phyloP scores from a whole-genome alignment of 1,140 invertebrate species.

The Zophobas atratus region DNA sequence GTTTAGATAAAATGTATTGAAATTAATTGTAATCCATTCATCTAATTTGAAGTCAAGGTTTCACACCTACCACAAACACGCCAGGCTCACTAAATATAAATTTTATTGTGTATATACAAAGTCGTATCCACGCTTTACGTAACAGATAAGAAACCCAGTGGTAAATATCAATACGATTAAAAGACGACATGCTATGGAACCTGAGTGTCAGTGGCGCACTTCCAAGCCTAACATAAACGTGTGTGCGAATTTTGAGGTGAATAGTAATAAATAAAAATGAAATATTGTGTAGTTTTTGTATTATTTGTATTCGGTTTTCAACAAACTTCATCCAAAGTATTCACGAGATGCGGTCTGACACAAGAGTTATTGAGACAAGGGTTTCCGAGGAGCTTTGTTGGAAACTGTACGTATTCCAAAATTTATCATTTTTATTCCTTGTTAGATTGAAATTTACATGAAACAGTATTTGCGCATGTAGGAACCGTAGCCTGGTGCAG shows the following conservation, averaged over 20 bases:
- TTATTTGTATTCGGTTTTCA: slow-evolving; percentile 30
- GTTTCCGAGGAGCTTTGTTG: slow-evolving; percentile 71
- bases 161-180: slow-evolving; percentile 29
- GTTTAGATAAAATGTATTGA: background rate
- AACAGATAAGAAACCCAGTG: slow-evolving; percentile 23
- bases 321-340: slow-evolving; percentile 65
- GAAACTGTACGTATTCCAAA: slow-evolving; percentile 70
- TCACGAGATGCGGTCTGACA: slow-evolving; percentile 71
- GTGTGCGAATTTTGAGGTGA: background rate
- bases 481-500: background rate
- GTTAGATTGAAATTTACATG: background rate
- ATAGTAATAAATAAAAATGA: slow-evolving; percentile 28
- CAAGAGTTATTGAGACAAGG: slow-evolving; percentile 69
- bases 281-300: slow-evolving; percentile 18
- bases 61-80: slow-evolving; percentile 29
- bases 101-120: slow-evolving; percentile 31
- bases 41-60: slow-evolving; percentile 35
- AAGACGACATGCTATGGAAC: slow-evolving; percentile 7
- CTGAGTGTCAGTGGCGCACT: slow-evolving; percentile 7
- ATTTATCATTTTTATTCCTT: slow-evolving; percentile 1
- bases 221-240: slow-evolving; percentile 5
- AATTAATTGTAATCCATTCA: slow-evolving; percentile 33
- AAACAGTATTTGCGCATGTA: slow-evolving; percentile 6
- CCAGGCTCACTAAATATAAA: slow-evolving; percentile 32
- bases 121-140: slow-evolving; percentile 12